A percentile compares a stretch with the other conserved stretches of the same genome.
phyloP scores from a whole-genome alignment of 1,140 invertebrate genomes.

The Phymastichus coffea region DNA sequence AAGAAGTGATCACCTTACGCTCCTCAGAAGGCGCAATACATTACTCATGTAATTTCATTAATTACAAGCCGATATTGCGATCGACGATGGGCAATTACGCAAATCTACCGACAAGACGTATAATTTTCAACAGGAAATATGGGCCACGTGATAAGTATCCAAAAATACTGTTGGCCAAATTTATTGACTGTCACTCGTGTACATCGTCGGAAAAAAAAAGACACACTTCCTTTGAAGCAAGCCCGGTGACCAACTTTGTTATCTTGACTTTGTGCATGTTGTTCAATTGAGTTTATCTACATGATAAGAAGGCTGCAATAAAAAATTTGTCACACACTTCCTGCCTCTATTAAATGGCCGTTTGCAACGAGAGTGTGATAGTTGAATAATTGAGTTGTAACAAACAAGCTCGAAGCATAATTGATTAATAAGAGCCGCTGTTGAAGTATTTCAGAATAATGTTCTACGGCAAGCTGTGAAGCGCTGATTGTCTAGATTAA shows the following conservation, averaged over 20 bases:
- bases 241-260: not conserved
- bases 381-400: too few relatives aligned
- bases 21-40: too few relatives aligned
- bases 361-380: too few relatives aligned
- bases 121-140: not conserved
- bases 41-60: constrained; percentile 14
- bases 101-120: not conserved
- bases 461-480: too few relatives aligned
- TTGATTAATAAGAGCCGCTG: too few relatives aligned
- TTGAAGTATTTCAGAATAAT: too few relatives aligned
- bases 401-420: too few relatives aligned
- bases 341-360: too few relatives aligned
- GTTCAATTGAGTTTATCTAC: constrained; percentile 26
- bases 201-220: too few relatives aligned
- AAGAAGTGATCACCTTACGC: too few relatives aligned
- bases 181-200: constrained; percentile 16
- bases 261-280: constrained; percentile 5
- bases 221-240: not conserved
- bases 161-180: constrained; percentile 20
- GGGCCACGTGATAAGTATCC: constrained; percentile 20
- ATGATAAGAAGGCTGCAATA: constrained; percentile 18
- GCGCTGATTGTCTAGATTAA: too few relatives aligned
- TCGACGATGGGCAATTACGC: constrained; percentile 11
- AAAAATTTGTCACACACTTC: constrained; percentile 11
- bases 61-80: constrained; percentile 16